A percentile compares a stretch with the other conserved stretches of the same genome.
Evolutionary conservation across 1,140 invertebrate species (phyloP).

Genomic region (Drosophila pseudoananassae): DNA sequence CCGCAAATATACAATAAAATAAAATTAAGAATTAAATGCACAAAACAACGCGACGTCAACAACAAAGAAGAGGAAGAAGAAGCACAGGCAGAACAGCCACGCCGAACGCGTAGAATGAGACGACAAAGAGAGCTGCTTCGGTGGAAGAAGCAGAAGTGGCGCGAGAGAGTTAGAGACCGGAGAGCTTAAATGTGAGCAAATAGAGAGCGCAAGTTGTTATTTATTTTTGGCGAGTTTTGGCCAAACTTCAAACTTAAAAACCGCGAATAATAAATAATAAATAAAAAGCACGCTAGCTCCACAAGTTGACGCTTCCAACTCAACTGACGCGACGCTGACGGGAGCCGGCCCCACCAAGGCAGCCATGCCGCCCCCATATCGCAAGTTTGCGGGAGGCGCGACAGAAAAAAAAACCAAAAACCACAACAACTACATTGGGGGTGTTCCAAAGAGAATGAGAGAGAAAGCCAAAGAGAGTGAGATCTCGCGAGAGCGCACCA

Average conservation of each 20-base stretch:
- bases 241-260: constrained; percentile 5
- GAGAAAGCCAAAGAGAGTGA: not conserved
- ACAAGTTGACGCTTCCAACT: constrained; percentile 70
- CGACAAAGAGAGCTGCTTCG: not conserved
- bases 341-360: constrained; percentile 31
- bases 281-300: constrained; percentile 62
- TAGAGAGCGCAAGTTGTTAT: constrained; percentile 1
- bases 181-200: constrained; percentile 5
- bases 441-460: not conserved
- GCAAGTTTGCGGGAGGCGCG: constrained; percentile 29
- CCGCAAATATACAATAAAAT: constrained; percentile 65
- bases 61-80: constrained; percentile 42
- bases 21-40: constrained; percentile 22
- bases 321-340: constrained; percentile 65
- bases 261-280: constrained; percentile 48
- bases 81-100: constrained; percentile 36
- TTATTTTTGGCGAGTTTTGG: not conserved
- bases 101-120: constrained; percentile 11
- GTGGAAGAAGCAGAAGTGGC: constrained; percentile 14
- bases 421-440: not conserved
- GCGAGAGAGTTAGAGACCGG: constrained; percentile 6
- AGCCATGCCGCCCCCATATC: constrained; percentile 32
- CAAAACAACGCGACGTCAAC: constrained; percentile 42
- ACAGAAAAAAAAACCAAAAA: constrained; percentile 18
- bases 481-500: not conserved